Base-by-base conservation (phyloP, 2,888 invertebrate genomes). In the Philhelius pedissequus region DNA sequence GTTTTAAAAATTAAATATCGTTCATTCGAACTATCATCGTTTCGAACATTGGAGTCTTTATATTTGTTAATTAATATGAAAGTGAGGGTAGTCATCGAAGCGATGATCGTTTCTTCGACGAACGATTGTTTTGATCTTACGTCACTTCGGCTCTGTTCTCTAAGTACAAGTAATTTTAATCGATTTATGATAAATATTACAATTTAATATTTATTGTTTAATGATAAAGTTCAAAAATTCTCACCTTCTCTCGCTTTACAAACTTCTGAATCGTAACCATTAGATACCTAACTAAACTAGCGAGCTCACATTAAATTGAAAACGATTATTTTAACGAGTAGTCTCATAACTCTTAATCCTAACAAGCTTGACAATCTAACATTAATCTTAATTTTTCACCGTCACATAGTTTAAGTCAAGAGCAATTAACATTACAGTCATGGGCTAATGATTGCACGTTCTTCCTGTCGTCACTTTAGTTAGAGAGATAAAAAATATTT, bases 371-470 rank as follows among this genome's bases (percentile, higher is more conserved):
- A 40, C 27, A 60, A 25, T 60, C 25, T 27, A 40, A 60, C 60
- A 60, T 60, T 40, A 40, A 40, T 25, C 58, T 60, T 56, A 22
- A 56, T 56, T 27, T 60, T 25, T 40, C 40, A 60, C 27, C 15
- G 25, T 22, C 15, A 60, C n/a, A 60, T 25, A 40, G 25, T 60
- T 40, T 25, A 60, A 40, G 60, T 60, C 60, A 27, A 40, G 40
- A 45, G 30, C 62, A 64, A 64, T 64, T 64, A 64, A 64, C 45
- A 64, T 64, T 62, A 30, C 45, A 45, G 62, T 64, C 62, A 45
- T 64, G 32, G 27, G 20, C 20, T 64, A 64, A 64, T 32, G 62
- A 45, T 43, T 64, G 7, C 45, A 64, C 18, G 30, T 45, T 45
- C 45, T 64, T 64, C 30, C 62, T 32, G n/a, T 45, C 62, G 30